These are phyloP conservation scores for Macrocentrus cingulum DNA, from an alignment of 1,140 invertebrate genomes.

Conservation along the genomic window DNA sequence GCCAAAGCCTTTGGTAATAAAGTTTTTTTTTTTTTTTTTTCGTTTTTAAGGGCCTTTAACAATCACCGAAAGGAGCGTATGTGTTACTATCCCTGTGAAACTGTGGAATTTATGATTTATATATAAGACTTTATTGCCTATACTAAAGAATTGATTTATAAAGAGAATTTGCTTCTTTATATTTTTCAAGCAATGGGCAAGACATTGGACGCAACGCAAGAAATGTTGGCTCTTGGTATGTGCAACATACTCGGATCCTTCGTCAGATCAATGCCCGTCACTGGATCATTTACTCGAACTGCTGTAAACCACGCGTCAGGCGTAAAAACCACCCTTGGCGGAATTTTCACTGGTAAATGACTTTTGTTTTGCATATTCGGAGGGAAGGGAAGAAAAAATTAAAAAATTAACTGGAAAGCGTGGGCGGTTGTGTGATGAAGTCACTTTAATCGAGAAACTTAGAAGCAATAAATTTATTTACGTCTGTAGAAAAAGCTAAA, in stretches of 20 bases:
- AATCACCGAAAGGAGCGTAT: neutral
- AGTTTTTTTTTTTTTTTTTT: neutral
- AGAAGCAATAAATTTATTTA: too few species aligned
- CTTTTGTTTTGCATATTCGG: neutral
- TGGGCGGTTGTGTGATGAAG: too few species aligned
- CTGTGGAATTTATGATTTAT: neutral
- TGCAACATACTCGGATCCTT: constrained; percentile 73
- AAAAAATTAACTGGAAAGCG: constrained; percentile 1
- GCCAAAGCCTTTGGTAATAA: constrained; percentile 78
- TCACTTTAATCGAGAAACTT: too few species aligned
- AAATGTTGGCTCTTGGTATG: constrained; percentile 65
- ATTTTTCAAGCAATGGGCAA: constrained; percentile 55
- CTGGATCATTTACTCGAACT: constrained; percentile 71
- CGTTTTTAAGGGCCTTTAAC: neutral
- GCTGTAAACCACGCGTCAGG: constrained; percentile 75
- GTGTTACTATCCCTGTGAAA: neutral
- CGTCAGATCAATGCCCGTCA: constrained; percentile 69
- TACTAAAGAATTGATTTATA: neutral
- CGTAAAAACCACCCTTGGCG: constrained; percentile 69
- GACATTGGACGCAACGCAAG: constrained; percentile 64
- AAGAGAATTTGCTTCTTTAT: constrained; percentile 1
- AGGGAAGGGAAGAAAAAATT: neutral
- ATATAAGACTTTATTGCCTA: neutral
- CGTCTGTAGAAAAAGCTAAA: too few species aligned
- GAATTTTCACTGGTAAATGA: constrained; percentile 62